Conservation (phyloP, 2,888 invertebrate genomes). For the Mongoloraphidia duomilia region DNA sequence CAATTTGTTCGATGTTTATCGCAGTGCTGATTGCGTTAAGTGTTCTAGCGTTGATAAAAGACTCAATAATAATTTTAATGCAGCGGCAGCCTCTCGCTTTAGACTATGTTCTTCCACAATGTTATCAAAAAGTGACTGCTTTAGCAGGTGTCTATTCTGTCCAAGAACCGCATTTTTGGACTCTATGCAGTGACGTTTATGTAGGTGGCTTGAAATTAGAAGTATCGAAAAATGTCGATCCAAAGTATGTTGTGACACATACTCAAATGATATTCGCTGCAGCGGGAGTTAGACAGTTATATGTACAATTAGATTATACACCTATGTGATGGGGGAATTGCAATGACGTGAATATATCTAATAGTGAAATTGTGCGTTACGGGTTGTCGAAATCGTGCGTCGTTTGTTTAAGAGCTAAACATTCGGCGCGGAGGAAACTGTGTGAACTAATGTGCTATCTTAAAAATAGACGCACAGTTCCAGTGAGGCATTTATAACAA, state of each 20-base stretch:
- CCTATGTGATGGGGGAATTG: constrained; percentile 41
- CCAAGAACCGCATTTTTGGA: constrained; percentile 98
- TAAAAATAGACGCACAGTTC: too few species aligned
- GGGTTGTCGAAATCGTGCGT: constrained; percentile 13
- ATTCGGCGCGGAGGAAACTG: constrained; percentile 15
- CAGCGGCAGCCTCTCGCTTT: constrained; percentile 77
- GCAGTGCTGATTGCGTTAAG: constrained; percentile 79
- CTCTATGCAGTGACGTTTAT: constrained; percentile 84
- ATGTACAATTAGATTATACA: constrained; percentile 87
- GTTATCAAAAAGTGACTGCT: constrained; percentile 79
- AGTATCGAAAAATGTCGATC: constrained; percentile 85
- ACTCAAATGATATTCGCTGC: constrained; percentile 90
- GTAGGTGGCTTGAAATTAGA: constrained; percentile 90
- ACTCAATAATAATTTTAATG: constrained; percentile 84
- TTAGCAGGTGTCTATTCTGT: constrained; percentile 90
- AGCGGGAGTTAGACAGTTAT: constrained; percentile 79
- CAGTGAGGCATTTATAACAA: too few species aligned
- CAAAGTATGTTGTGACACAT: constrained; percentile 82
- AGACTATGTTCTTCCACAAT: constrained; percentile 71
- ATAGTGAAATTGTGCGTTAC: neutral
- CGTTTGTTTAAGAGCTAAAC: constrained; percentile 15
- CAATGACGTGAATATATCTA: neutral
- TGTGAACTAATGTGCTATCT: neutral
- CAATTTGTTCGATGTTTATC: constrained; percentile 95
- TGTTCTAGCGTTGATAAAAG: constrained; percentile 69